Percentiles rank a stretch among this genome's conserved stretches.
Evolutionary conservation across 2,797 vertebrate genomes (phyloP).

Genomic region (Rhabdophis nuchalis): DNA sequence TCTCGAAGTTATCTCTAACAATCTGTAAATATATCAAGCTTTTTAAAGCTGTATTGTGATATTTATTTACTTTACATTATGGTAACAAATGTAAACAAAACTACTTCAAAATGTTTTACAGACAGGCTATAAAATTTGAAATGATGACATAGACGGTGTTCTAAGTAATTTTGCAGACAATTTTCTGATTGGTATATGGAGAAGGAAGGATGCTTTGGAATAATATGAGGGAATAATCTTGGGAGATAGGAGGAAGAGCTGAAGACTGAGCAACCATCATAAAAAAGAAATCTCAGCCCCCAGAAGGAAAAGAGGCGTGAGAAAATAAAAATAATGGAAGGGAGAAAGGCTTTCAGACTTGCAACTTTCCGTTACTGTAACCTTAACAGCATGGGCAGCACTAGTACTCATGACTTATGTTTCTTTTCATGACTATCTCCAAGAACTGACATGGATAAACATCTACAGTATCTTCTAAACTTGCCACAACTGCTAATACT

Average conservation of each 20-base stretch:
- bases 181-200: background rate
- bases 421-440: background rate
- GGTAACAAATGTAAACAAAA: background rate
- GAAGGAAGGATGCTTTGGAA: background rate
- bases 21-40: background rate
- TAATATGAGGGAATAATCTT: background rate
- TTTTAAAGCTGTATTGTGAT: background rate
- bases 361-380: background rate
- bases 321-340: background rate
- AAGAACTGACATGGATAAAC: background rate
- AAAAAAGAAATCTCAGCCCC: background rate
- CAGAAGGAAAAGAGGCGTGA: background rate
- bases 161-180: background rate
- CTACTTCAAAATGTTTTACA: background rate
- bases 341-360: background rate
- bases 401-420: background rate
- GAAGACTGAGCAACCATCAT: background rate
- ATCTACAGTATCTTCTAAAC: background rate
- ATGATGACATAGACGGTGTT: background rate
- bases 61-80: background rate
- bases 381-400: background rate
- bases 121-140: background rate
- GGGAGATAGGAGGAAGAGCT: background rate
- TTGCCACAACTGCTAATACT: background rate
- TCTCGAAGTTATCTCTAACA: background rate